These are phyloP conservation scores for Sebastolobus alascanus DNA, from an alignment of 2,797 vertebrate species.

Conservation along the genomic window DNA sequence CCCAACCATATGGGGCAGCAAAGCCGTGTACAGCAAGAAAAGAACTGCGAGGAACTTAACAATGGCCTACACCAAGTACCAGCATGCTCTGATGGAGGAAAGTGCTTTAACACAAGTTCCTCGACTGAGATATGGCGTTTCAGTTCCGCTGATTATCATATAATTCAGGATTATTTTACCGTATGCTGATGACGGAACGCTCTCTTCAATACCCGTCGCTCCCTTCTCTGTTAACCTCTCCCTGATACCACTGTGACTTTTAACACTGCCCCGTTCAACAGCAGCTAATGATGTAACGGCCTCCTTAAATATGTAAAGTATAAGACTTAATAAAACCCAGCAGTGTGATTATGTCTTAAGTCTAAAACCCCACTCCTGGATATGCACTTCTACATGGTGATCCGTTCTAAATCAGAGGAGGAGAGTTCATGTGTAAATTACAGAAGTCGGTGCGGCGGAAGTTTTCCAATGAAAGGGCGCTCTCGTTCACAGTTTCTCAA, in stretches of 20 bases:
- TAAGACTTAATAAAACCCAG: slow-evolving; percentile 80
- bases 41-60: slow-evolving; percentile 67
- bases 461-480: slow-evolving; percentile 65
- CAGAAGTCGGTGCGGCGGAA: slow-evolving; percentile 70
- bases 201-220: slow-evolving; percentile 48
- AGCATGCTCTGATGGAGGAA: slow-evolving; percentile 69
- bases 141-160: slow-evolving; percentile 76
- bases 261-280: slow-evolving; percentile 77
- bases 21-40: slow-evolving; percentile 76
- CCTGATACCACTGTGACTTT: slow-evolving; percentile 77
- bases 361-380: slow-evolving; percentile 75
- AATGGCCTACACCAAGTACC: slow-evolving; percentile 72
- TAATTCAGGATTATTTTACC: slow-evolving; percentile 82
- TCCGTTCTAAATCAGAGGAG: slow-evolving; percentile 80
- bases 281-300: slow-evolving; percentile 83
- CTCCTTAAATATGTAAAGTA: slow-evolving; percentile 88
- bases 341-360: slow-evolving; percentile 78
- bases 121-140: slow-evolving; percentile 63
- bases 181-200: slow-evolving; percentile 72
- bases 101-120: slow-evolving; percentile 73
- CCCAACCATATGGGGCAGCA: slow-evolving; percentile 59
- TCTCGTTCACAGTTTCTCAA: slow-evolving; percentile 62
- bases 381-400: slow-evolving; percentile 80
- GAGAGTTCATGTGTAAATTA: slow-evolving; percentile 81
- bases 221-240: slow-evolving; percentile 75